phyloP scores from a whole-genome alignment of 2,113 vertebrate species.

The Dipodomys merriami region DNA sequence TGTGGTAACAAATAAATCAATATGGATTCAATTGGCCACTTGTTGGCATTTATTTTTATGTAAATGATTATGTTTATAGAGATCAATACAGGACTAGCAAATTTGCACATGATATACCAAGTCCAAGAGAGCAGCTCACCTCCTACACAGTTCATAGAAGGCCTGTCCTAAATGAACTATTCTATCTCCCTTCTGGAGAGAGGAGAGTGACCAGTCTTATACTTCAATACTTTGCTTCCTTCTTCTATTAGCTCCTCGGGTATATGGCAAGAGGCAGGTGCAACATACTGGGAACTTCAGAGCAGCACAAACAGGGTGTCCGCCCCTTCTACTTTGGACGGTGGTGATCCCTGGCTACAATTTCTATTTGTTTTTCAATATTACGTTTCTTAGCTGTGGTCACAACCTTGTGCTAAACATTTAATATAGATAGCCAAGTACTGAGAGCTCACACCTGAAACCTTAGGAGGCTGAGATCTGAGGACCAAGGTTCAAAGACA shows the following conservation, averaged over 20 bases:
- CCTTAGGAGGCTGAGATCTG: too few relatives aligned
- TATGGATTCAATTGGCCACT: neutral
- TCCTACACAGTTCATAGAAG: neutral
- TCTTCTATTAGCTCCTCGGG: neutral
- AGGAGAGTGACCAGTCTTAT: neutral
- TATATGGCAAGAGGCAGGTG: accelerated
- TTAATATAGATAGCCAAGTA: constrained; percentile 26
- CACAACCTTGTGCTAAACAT: neutral
- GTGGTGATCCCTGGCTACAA: neutral
- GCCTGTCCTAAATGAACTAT: neutral
- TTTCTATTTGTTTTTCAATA: neutral
- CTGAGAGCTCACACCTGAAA: too few relatives aligned
- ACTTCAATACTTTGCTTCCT: neutral
- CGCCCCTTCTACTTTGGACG: neutral
- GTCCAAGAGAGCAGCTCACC: neutral
- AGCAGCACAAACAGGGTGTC: neutral
- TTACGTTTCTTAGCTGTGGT: neutral
- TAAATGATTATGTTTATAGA: constrained; percentile 40
- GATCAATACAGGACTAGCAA: neutral
- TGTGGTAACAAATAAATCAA: constrained; percentile 28
- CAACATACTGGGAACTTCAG: neutral
- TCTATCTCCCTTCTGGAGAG: neutral
- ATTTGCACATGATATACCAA: constrained; percentile 27
- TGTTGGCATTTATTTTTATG: constrained; percentile 41
- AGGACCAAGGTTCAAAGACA: too few relatives aligned